phyloP scores from a whole-genome alignment of 2,888 invertebrate species.

The Mylabris sibirica region DNA sequence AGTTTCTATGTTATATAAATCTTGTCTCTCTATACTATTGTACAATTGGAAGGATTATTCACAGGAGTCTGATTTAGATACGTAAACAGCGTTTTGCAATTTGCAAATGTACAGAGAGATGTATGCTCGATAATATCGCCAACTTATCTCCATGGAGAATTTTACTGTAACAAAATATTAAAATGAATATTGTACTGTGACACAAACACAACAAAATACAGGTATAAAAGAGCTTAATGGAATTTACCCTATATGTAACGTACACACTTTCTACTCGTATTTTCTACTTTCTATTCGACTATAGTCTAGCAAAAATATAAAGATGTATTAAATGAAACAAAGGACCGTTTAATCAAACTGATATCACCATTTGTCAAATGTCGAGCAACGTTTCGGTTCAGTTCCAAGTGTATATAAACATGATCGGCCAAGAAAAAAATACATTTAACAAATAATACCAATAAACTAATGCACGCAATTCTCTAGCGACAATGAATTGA shows the following conservation, averaged over 20 bases:
- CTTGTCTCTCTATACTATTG: not conserved
- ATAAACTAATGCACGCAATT: not conserved
- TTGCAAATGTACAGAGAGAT: not conserved
- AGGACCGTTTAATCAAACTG: conserved; percentile 36
- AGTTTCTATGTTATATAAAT: not conserved
- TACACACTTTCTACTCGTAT: not conserved
- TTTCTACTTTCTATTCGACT: not conserved
- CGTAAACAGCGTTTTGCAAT: conserved; percentile 16
- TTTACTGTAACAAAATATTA: not conserved
- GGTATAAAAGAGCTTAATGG: not conserved
- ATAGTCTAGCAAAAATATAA: conserved; percentile 21
- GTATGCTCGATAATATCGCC: not conserved
- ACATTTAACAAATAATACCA: not conserved
- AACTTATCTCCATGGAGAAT: not conserved
- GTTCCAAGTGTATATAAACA: not conserved
- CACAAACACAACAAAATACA: not conserved
- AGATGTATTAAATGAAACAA: conserved; percentile 36
- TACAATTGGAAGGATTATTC: conserved; percentile 15
- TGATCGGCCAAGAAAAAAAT: not conserved
- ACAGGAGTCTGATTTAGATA: conserved; percentile 7
- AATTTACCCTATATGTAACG: not conserved
- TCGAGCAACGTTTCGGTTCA: not conserved
- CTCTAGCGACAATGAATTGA: not conserved
- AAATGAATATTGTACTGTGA: not conserved
- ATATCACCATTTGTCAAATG: conserved; percentile 36